phyloP scores from a whole-genome alignment of 2,797 vertebrate genomes.

The Xiphorhynchus erythropygius region DNA sequence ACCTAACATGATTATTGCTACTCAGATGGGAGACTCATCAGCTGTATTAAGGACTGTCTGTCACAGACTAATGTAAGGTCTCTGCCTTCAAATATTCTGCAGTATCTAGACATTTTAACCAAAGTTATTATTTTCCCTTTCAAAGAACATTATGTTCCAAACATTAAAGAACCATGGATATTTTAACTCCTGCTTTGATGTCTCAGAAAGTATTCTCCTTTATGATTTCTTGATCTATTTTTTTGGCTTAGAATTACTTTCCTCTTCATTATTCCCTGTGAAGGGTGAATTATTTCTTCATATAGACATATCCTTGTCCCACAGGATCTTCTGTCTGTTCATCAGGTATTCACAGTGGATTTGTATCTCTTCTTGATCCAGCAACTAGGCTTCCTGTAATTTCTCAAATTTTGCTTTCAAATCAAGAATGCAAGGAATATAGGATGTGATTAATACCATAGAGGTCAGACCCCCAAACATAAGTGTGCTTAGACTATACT shows the following conservation, averaged over 20 bases:
- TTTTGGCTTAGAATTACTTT: not conserved
- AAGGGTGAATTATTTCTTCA: not conserved
- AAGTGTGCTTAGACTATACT: conserved; percentile 15
- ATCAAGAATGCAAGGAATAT: conserved; percentile 4
- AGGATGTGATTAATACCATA: not conserved
- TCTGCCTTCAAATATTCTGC: not conserved
- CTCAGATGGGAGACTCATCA: not conserved
- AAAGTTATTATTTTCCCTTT: not conserved
- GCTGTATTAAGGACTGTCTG: not conserved
- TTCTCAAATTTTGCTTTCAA: conserved; percentile 27
- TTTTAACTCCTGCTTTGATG: not conserved
- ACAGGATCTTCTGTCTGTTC: not conserved
- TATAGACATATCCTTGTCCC: not conserved
- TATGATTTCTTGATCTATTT: not conserved
- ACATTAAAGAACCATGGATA: not conserved
- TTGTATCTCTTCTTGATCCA: not conserved
- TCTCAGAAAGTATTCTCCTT: not conserved
- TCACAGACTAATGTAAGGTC: not conserved
- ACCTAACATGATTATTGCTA: not conserved
- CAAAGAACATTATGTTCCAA: not conserved
- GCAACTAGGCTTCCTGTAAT: conserved; percentile 24
- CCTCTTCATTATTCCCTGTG: not conserved
- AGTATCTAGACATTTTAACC: not conserved
- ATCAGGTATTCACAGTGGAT: not conserved
- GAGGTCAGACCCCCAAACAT: not conserved